phyloP scores from a whole-genome alignment of 2,797 vertebrate species.

The Pipistrellus nathusii region DNA sequence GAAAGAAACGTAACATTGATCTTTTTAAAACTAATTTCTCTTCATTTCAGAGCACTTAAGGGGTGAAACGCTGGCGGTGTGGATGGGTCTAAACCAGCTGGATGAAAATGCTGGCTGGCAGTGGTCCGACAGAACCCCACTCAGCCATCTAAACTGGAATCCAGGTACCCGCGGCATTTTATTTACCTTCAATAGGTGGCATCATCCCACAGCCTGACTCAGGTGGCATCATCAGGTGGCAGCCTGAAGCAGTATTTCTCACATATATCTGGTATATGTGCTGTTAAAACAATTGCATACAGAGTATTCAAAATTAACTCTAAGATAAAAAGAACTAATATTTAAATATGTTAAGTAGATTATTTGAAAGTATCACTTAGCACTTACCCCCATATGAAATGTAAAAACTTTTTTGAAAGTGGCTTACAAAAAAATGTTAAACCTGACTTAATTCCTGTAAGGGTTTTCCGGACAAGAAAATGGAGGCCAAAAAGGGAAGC shows the following conservation, averaged over 20 bases:
- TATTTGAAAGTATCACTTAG: slow-evolving; percentile 22
- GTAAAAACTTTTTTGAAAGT: background rate
- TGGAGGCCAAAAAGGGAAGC: background rate
- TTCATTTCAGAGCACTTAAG: slow-evolving; percentile 90
- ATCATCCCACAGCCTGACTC: background rate
- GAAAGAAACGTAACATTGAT: background rate
- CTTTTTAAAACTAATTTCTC: slow-evolving; percentile 20
- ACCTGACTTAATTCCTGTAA: background rate
- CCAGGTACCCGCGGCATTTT: slow-evolving; percentile 83
- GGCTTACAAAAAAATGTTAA: slow-evolving; percentile 2
- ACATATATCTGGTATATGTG: too few species aligned
- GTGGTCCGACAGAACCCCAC: slow-evolving; percentile 94
- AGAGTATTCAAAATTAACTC: slow-evolving; percentile 20
- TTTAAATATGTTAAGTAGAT: slow-evolving; percentile 46
- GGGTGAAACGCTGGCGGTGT: slow-evolving; percentile 89
- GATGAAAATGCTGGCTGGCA: slow-evolving; percentile 93
- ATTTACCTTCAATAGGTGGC: background rate
- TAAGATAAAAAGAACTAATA: slow-evolving; percentile 23
- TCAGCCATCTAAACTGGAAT: slow-evolving; percentile 92
- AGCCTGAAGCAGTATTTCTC: background rate
- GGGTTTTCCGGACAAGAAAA: slow-evolving; percentile 8
- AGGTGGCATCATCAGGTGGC: background rate
- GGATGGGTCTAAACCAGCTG: slow-evolving; percentile 94
- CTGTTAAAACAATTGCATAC: slow-evolving; percentile 46
- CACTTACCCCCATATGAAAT: background rate